Conservation (phyloP, 2,888 invertebrate genomes). For the Branchellion lobata region DNA sequence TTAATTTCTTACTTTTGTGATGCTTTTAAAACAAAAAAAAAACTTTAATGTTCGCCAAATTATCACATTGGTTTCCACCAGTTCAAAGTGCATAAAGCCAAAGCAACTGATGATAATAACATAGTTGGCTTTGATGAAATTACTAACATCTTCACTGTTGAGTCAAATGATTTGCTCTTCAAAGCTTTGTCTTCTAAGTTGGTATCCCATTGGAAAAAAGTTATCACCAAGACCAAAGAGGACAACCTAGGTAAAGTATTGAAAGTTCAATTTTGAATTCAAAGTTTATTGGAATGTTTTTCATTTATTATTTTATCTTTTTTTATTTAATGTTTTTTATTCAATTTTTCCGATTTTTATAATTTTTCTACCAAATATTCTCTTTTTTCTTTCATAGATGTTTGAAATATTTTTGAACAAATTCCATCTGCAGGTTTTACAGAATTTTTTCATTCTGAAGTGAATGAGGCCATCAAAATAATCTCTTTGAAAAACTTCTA, state of each 20-base stretch:
- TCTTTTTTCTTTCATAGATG: too few relatives aligned
- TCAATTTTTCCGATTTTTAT: too few relatives aligned
- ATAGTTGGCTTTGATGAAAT: background rate
- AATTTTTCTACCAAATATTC: too few relatives aligned
- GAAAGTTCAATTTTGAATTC: too few relatives aligned
- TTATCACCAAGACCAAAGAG: background rate
- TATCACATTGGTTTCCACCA: too few relatives aligned
- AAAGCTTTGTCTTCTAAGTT: background rate
- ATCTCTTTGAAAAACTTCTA: background rate
- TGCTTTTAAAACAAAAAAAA: too few relatives aligned
- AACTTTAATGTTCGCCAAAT: too few relatives aligned
- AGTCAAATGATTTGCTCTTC: constrained; percentile 10
- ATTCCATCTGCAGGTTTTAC: too few relatives aligned
- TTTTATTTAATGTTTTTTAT: background rate
- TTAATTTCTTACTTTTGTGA: too few relatives aligned
- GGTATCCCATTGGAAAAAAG: background rate
- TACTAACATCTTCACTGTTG: background rate
- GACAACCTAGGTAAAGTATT: background rate
- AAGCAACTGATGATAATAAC: background rate
- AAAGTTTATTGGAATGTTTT: too few relatives aligned
- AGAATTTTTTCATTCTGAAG: background rate
- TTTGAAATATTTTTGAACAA: too few relatives aligned
- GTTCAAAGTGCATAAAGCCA: background rate
- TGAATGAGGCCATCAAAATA: background rate
- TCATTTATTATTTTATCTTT: background rate